A percentile compares a stretch with the other conserved stretches of the same genome.
phyloP scores from a whole-genome alignment of 2,797 vertebrate genomes.

The Fundulus diaphanus region DNA sequence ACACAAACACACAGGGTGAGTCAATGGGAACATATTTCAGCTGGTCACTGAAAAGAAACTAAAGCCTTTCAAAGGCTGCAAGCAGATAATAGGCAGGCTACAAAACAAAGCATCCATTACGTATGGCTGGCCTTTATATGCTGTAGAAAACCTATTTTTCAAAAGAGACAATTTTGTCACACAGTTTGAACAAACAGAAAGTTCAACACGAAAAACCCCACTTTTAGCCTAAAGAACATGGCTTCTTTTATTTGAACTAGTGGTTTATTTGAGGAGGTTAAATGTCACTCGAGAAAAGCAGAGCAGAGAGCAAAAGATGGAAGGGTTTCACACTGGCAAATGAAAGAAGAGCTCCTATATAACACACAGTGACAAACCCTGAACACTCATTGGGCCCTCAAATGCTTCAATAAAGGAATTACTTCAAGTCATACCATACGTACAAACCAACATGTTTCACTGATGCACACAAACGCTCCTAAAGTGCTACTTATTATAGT shows the following conservation, averaged over 20 bases:
- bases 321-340: neutral
- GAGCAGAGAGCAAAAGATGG: slow-evolving; percentile 23
- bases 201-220: slow-evolving; percentile 18
- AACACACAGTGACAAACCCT: neutral
- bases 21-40: slow-evolving; percentile 49
- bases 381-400: neutral
- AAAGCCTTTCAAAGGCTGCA: slow-evolving; percentile 31
- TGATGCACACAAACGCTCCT: neutral
- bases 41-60: slow-evolving; percentile 21
- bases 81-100: slow-evolving; percentile 5
- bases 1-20: slow-evolving; percentile 34
- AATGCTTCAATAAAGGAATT: neutral
- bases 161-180: slow-evolving; percentile 23
- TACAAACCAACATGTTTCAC: neutral
- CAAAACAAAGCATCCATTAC: slow-evolving; percentile 43
- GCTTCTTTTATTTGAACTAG: slow-evolving; percentile 37
- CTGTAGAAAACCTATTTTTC: slow-evolving; percentile 35
- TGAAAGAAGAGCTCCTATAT: neutral
- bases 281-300: neutral
- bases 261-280: slow-evolving; percentile 34
- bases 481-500: neutral
- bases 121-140: slow-evolving; percentile 30
- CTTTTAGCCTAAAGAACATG: slow-evolving; percentile 36
- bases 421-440: neutral
- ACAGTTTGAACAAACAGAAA: slow-evolving; percentile 39